Percentiles rank a stretch among this genome's conserved stretches.
Conservation (phyloP, 2,888 invertebrate species). For the Trissolcus japonicus region DNA sequence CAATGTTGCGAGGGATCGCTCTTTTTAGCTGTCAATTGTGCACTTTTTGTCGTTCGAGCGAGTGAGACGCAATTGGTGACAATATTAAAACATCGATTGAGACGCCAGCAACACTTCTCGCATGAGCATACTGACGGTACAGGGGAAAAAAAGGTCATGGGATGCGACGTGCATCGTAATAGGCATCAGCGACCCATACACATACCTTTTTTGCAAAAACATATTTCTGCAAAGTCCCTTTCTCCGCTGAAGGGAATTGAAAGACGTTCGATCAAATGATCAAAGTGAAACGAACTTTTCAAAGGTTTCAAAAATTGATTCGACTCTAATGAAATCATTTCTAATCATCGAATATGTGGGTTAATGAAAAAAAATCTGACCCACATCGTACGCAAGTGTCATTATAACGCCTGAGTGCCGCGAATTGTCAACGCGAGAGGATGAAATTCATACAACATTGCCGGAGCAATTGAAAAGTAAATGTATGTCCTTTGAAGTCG, state of each 20-base stretch:
- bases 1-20: slow-evolving; percentile 6
- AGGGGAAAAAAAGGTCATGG: background rate
- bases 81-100: slow-evolving; percentile 20
- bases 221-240: slow-evolving; percentile 35
- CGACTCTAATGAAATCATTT: slow-evolving; percentile 31
- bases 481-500: slow-evolving; percentile 14
- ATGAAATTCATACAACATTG: slow-evolving; percentile 12
- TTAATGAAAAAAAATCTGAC: slow-evolving; percentile 30
- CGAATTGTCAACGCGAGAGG: background rate
- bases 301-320: slow-evolving; percentile 45
- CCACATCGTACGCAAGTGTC: slow-evolving; percentile 13
- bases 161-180: slow-evolving; percentile 1
- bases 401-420: slow-evolving; percentile 14
- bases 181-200: slow-evolving; percentile 31
- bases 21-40: background rate
- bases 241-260: slow-evolving; percentile 35
- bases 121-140: slow-evolving; percentile 5
- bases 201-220: slow-evolving; percentile 15
- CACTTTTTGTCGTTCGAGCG: background rate
- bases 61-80: background rate
- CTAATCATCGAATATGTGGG: slow-evolving; percentile 22
- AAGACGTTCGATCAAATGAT: slow-evolving; percentile 50
- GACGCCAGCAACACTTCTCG: slow-evolving; percentile 9
- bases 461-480: slow-evolving; percentile 20
- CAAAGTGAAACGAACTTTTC: slow-evolving; percentile 46